Percentiles rank a stretch among this genome's conserved stretches.
Conservation (phyloP, 2,797 vertebrate species). For the Sciurus vulgaris region DNA sequence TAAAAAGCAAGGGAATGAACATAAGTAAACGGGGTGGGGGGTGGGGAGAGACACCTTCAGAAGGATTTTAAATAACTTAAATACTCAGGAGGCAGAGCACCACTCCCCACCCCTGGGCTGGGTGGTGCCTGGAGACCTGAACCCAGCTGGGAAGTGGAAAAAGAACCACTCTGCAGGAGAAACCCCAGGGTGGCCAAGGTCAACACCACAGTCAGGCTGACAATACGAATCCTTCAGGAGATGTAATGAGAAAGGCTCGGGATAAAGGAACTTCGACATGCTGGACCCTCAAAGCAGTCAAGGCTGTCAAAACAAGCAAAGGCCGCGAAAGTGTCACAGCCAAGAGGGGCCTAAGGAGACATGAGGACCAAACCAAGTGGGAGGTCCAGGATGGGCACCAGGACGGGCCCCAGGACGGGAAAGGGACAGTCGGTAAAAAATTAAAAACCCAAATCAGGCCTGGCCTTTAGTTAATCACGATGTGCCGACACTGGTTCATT, state of each 20-base stretch:
- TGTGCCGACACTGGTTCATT: not conserved
- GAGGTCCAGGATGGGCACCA: not conserved
- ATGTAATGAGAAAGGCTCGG: not conserved
- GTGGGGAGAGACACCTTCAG: not conserved
- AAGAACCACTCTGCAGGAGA: not conserved
- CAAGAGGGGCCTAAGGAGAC: not conserved
- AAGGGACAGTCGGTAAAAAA: not conserved
- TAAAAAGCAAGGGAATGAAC: not conserved
- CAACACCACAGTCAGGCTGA: fast-evolving
- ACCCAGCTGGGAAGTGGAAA: not conserved
- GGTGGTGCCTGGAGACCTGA: not conserved
- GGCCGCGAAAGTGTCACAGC: not conserved
- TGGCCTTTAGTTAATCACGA: not conserved
- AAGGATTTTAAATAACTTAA: not conserved
- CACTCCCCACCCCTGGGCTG: not conserved
- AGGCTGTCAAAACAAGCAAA: not conserved
- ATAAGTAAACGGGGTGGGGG: not conserved
- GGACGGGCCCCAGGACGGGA: not conserved
- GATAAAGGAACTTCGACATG: too few species aligned
- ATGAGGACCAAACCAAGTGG: not conserved
- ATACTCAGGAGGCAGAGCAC: not conserved
- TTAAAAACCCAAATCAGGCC: not conserved
- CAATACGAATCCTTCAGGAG: fast-evolving
- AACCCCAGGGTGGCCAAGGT: not conserved
- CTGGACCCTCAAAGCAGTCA: not conserved